Percentiles rank a stretch among this genome's conserved stretches.
phyloP scores from a whole-genome alignment of 2,888 invertebrate species.

The Cosmorhoe ocellata region DNA sequence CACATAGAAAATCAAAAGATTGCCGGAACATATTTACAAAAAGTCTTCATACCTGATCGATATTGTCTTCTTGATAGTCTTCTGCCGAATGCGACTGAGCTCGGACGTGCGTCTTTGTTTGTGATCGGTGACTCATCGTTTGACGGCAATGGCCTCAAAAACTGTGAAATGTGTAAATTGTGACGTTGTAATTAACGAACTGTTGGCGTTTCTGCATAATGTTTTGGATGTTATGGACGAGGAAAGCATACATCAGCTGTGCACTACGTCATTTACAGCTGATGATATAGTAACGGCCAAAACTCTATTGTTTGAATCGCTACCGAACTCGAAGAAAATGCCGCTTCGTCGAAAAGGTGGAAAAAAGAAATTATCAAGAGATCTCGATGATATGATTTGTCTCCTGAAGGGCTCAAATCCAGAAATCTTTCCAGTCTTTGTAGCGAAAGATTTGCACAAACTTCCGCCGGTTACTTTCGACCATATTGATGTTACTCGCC shows the following conservation, averaged over 20 bases:
- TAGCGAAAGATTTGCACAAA: conserved; percentile 16
- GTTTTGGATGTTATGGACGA: conserved; percentile 13
- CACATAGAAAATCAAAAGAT: no score
- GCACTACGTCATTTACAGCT: conserved; percentile 6
- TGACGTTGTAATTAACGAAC: conserved; percentile 12
- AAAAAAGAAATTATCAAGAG: conserved; percentile 11
- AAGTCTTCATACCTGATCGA: no score
- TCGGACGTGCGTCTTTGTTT: background rate
- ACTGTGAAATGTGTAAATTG: conserved; percentile 15
- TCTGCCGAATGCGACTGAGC: background rate
- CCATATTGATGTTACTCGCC: conserved; percentile 6
- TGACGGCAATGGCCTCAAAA: conserved; percentile 7
- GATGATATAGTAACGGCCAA: conserved; percentile 19
- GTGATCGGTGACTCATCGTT: conserved; percentile 8
- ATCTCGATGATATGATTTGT: conserved; percentile 14
- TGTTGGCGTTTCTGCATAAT: conserved; percentile 11
- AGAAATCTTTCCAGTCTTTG: conserved; percentile 16
- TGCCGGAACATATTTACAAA: no score
- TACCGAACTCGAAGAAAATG: conserved; percentile 15
- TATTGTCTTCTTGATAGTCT: no score
- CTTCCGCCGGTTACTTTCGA: conserved; percentile 15
- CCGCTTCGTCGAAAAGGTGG: conserved; percentile 10
- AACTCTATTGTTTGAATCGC: conserved; percentile 15
- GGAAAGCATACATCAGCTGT: conserved; percentile 13
- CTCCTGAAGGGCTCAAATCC: conserved; percentile 8